Conservation (phyloP, 2,113 vertebrate genomes). For the Callopanchax toddi region DNA sequence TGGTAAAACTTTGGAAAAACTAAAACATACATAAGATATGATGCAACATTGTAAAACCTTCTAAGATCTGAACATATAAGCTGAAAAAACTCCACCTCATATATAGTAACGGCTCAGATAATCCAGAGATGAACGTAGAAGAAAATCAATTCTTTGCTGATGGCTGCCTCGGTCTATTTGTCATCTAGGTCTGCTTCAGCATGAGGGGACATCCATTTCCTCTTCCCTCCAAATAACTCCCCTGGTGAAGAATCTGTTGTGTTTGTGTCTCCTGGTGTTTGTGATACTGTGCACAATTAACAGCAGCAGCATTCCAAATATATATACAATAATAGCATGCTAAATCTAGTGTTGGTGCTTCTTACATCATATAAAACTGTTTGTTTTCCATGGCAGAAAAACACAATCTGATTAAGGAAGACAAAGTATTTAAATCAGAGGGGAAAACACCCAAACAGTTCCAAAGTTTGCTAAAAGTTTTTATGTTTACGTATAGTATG, state of each 20-base stretch:
- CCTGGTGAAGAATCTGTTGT: conserved; percentile 57
- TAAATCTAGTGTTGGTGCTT: conserved; percentile 34
- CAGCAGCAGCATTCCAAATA: conserved; percentile 13
- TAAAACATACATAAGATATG: too few species aligned
- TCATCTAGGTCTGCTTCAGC: conserved; percentile 62
- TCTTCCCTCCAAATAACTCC: conserved; percentile 61
- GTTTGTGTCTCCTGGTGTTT: conserved; percentile 50
- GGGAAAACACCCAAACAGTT: too few species aligned
- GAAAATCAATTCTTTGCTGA: conserved; percentile 48
- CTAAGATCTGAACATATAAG: too few species aligned
- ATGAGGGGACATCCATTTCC: conserved; percentile 49
- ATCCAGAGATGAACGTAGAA: conserved; percentile 32
- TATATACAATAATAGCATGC: too few species aligned
- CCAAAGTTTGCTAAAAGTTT: too few species aligned
- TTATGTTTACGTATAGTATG: too few species aligned
- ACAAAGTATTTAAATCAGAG: too few species aligned
- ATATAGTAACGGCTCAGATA: conserved; percentile 20
- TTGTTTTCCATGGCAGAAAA: too few species aligned
- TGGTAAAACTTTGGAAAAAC: too few species aligned
- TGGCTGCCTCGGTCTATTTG: conserved; percentile 50
- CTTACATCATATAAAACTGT: too few species aligned
- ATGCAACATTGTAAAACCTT: too few species aligned
- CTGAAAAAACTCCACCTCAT: not conserved
- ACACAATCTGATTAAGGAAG: too few species aligned
- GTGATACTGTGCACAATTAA: conserved; percentile 47